These are phyloP conservation scores for Corticium candelabrum DNA, from an alignment of 37 sponge, comb jelly and placozoan species.

Conservation along the genomic window DNA sequence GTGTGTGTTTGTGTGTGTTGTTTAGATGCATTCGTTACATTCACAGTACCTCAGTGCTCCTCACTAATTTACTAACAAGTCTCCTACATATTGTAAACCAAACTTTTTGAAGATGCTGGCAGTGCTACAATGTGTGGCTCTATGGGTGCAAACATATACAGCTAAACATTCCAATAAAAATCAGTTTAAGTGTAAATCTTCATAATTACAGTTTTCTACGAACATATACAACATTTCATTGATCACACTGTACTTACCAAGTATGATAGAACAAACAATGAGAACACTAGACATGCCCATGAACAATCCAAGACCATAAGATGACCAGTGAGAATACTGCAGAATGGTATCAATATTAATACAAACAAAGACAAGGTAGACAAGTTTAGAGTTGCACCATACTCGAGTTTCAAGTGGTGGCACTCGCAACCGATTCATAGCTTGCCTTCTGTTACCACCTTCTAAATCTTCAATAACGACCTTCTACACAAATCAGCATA, in stretches of 20 bases:
- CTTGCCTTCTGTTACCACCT: slow-evolving; percentile 63
- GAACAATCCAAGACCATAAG: slow-evolving; percentile 19
- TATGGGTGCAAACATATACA: too few relatives aligned
- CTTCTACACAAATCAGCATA: slow-evolving; percentile 6
- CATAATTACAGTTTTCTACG: too few relatives aligned
- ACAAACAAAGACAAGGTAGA: background rate
- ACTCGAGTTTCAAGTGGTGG: slow-evolving; percentile 55
- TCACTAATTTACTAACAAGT: too few relatives aligned
- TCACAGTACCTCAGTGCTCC: too few relatives aligned
- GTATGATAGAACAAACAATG: background rate
- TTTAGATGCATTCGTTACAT: too few relatives aligned
- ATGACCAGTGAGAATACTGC: slow-evolving; percentile 34
- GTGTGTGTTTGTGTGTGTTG: too few relatives aligned
- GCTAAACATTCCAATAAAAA: too few relatives aligned
- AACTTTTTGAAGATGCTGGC: too few relatives aligned
- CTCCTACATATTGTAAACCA: too few relatives aligned
- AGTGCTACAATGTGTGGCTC: too few relatives aligned
- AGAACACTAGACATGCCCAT: slow-evolving; percentile 32
- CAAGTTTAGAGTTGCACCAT: background rate
- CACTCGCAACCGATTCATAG: slow-evolving; percentile 82
- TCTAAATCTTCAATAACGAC: slow-evolving; percentile 62
- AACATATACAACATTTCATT: too few relatives aligned
- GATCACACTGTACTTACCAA: background rate
- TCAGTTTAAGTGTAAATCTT: too few relatives aligned
- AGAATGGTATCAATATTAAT: background rate